Evolutionary conservation across 2,888 invertebrate genomes (phyloP).

Genomic region (Eueremaeus valkanovi): DNA sequence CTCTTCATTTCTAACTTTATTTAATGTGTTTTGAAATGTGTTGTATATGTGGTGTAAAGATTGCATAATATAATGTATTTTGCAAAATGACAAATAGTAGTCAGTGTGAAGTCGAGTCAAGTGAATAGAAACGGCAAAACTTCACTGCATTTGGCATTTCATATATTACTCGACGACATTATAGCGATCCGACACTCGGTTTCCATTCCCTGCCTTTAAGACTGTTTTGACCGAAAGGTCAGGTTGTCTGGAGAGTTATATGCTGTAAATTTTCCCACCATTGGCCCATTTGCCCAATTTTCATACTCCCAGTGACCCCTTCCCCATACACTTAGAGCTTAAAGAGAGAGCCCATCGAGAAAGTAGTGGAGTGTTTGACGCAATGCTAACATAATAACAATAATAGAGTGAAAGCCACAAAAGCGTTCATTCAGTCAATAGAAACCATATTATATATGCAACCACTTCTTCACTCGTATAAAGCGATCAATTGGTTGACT

Average conservation of each 20-base stretch:
- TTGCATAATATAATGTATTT: no score
- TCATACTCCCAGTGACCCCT: background rate
- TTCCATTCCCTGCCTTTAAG: background rate
- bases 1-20: no score
- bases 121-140: background rate
- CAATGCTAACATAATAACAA: background rate
- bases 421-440: no score
- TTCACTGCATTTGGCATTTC: background rate
- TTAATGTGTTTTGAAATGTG: no score
- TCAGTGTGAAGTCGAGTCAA: no score
- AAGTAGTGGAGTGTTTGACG: background rate
- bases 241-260: conserved; percentile 18
- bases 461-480: background rate
- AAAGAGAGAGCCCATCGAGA: background rate
- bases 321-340: background rate
- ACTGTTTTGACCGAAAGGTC: conserved; percentile 30
- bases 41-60: no score
- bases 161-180: background rate
- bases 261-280: background rate
- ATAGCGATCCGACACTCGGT: background rate
- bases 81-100: no score
- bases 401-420: conserved; percentile 8
- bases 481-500: background rate
- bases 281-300: conserved; percentile 14
- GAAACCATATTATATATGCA: background rate